Evolutionary conservation across 1,140 invertebrate species (phyloP).

Genomic region (Bombus cullumanus): DNA sequence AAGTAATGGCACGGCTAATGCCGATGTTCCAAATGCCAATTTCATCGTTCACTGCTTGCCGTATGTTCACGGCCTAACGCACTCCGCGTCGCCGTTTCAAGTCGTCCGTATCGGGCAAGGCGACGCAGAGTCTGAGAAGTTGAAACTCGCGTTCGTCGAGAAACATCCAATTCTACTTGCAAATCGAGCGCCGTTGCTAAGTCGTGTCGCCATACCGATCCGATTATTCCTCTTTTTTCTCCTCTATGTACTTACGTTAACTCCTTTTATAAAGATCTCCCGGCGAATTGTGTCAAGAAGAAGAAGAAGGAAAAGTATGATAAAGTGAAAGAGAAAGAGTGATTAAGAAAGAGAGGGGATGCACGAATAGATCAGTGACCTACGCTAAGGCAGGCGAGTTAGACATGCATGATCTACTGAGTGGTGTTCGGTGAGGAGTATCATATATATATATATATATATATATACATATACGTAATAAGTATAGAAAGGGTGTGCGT

Average conservation of each 20-base stretch:
- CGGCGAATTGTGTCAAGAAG: neutral
- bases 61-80: neutral
- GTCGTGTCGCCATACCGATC: neutral
- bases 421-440: neutral
- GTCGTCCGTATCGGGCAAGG: neutral
- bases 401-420: slow-evolving; percentile 38
- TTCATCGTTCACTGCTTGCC: too few species aligned
- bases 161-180: neutral
- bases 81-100: neutral
- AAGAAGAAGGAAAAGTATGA: neutral
- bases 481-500: slow-evolving; percentile 4
- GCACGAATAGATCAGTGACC: slow-evolving; percentile 3
- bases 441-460: neutral
- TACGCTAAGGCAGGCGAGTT: neutral
- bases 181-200: too few species aligned
- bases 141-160: neutral
- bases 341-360: slow-evolving; percentile 9
- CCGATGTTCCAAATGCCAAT: too few species aligned
- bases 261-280: neutral
- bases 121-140: slow-evolving; percentile 25
- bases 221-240: neutral
- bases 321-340: neutral
- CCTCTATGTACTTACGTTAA: neutral
- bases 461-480: neutral
- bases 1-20: too few species aligned